A percentile compares a stretch with the other conserved stretches of the same genome.
Evolutionary conservation across 1,140 invertebrate species (phyloP).

Genomic region (Drosophila baimaii): DNA sequence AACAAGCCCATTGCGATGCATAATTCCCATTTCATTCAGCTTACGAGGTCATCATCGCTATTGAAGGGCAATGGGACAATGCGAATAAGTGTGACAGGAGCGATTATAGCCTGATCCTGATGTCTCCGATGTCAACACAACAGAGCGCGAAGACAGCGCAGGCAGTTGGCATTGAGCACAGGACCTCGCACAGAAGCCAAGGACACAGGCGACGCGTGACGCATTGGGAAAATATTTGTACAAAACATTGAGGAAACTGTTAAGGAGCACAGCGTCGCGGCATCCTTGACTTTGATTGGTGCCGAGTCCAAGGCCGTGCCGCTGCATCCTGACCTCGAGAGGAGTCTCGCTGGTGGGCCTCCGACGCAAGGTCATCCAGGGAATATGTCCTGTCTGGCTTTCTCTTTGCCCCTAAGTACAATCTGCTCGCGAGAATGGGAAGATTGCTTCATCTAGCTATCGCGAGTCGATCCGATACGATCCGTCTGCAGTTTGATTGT

Average conservation of each 20-base stretch:
- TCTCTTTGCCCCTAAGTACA: slow-evolving; percentile 32
- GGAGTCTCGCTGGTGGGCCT: slow-evolving; percentile 38
- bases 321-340: slow-evolving; percentile 56
- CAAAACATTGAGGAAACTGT: slow-evolving; percentile 54
- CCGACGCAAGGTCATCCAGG: slow-evolving; percentile 60
- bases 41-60: slow-evolving; percentile 70
- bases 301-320: slow-evolving; percentile 54
- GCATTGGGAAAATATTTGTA: slow-evolving; percentile 75
- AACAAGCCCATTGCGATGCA: slow-evolving; percentile 42
- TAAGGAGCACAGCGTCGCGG: slow-evolving; percentile 61
- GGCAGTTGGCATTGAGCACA: slow-evolving; percentile 66
- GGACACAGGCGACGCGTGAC: slow-evolving; percentile 74
- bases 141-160: slow-evolving; percentile 39
- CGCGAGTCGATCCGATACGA: slow-evolving; percentile 15
- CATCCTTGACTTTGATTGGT: slow-evolving; percentile 73
- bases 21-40: slow-evolving; percentile 62
- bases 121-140: slow-evolving; percentile 68
- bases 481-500: slow-evolving; percentile 40
- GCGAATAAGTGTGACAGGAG: slow-evolving; percentile 80
- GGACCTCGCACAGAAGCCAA: slow-evolving; percentile 75
- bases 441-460: slow-evolving; percentile 65
- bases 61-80: slow-evolving; percentile 61
- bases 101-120: slow-evolving; percentile 68
- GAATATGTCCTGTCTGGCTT: slow-evolving; percentile 27
- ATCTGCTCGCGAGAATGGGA: slow-evolving; percentile 20